Conservation (phyloP, 1,140 invertebrate genomes). For the Papilio glaucus region DNA sequence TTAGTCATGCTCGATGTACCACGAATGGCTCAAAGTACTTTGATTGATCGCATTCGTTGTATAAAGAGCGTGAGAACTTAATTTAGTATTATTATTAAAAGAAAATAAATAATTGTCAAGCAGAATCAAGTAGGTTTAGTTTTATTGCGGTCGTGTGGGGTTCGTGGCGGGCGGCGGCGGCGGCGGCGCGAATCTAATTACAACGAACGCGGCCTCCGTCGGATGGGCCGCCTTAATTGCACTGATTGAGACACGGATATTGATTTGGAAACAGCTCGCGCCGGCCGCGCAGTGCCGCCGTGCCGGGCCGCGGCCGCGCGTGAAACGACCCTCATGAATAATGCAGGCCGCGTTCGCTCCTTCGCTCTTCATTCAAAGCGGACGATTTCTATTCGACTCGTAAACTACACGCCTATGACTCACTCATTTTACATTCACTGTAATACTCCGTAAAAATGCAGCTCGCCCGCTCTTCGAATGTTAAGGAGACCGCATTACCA, state of each 20-base stretch:
- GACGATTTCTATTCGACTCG: slow-evolving; percentile 81
- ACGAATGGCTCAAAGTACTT: background rate
- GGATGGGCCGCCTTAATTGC: slow-evolving; percentile 72
- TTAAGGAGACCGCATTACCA: slow-evolving; percentile 63
- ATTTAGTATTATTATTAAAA: background rate
- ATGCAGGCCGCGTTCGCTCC: slow-evolving; percentile 76
- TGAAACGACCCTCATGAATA: slow-evolving; percentile 79
- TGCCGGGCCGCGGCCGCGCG: slow-evolving; percentile 57
- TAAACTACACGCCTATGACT: slow-evolving; percentile 78
- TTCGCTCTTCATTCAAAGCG: slow-evolving; percentile 80
- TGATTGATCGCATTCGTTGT: background rate
- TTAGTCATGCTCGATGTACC: slow-evolving; percentile 1
- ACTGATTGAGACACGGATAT: slow-evolving; percentile 82
- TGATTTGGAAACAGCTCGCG: slow-evolving; percentile 76
- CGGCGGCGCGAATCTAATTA: slow-evolving; percentile 76
- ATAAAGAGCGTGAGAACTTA: slow-evolving; percentile 1
- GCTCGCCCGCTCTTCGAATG: slow-evolving; percentile 65
- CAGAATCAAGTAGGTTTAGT: background rate
- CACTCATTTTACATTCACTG: slow-evolving; percentile 79
- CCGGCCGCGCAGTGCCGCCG: slow-evolving; percentile 44
- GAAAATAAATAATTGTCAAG: background rate
- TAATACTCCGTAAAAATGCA: slow-evolving; percentile 80
- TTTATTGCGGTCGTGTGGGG: slow-evolving; percentile 5
- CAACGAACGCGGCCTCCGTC: slow-evolving; percentile 58
- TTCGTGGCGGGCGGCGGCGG: slow-evolving; percentile 38